A percentile compares a stretch with the other conserved stretches of the same genome.
Evolutionary conservation across 2,113 vertebrate species (phyloP).

Genomic region (Nothocercus nigrocapillus): DNA sequence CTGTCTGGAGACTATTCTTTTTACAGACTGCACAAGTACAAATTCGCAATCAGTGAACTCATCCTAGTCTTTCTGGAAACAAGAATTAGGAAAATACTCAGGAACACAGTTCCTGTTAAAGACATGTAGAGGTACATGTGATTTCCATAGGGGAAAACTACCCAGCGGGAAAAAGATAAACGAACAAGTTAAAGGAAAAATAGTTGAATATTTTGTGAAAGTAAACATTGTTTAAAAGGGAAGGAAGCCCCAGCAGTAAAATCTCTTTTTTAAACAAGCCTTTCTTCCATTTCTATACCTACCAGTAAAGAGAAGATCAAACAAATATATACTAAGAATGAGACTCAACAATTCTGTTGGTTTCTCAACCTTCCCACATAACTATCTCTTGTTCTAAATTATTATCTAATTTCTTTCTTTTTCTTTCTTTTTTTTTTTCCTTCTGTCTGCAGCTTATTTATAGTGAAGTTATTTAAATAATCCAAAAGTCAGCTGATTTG

Average conservation of each 20-base stretch:
- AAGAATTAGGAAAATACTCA: neutral
- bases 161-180: neutral
- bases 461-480: neutral
- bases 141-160: neutral
- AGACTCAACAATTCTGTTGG: neutral
- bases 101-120: neutral
- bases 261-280: neutral
- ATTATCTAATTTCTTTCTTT: neutral
- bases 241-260: neutral
- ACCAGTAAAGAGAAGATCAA: neutral
- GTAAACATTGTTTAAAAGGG: neutral
- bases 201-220: neutral
- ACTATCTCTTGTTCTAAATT: neutral
- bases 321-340: neutral
- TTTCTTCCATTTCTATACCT: neutral
- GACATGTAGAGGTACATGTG: neutral
- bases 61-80: neutral
- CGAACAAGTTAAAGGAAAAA: neutral
- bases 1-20: neutral
- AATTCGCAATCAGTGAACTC: neutral
- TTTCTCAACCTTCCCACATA: neutral
- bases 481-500: neutral
- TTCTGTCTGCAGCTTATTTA: neutral
- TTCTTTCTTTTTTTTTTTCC: neutral
- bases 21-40: neutral